Conservation (phyloP, 2,797 vertebrate species). For the Tragopan temminckii region DNA sequence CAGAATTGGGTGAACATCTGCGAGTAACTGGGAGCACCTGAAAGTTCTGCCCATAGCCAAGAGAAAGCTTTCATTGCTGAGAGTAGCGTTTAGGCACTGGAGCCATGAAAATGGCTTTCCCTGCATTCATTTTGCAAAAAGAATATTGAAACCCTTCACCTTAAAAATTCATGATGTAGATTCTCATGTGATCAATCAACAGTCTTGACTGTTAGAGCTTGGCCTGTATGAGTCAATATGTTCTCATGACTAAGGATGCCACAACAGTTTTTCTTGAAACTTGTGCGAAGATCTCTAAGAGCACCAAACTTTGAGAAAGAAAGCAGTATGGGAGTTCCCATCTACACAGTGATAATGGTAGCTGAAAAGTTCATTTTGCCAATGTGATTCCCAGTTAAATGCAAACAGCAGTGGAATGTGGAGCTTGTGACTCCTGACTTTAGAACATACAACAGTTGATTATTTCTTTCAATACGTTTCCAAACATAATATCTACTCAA, state of each 20-base stretch:
- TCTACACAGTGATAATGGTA: accelerated
- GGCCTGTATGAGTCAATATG: accelerated
- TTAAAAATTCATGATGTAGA: background rate
- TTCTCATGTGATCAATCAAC: background rate
- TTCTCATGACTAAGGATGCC: background rate
- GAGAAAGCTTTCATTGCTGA: background rate
- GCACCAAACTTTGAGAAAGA: background rate
- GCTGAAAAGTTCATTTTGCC: background rate
- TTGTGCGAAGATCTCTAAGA: background rate
- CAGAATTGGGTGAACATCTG: background rate
- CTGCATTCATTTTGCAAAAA: background rate
- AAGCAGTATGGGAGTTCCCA: background rate
- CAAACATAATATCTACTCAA: background rate
- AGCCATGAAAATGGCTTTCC: background rate
- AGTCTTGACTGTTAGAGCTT: background rate
- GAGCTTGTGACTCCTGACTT: background rate
- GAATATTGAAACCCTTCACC: background rate
- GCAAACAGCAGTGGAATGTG: background rate
- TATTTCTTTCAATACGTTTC: background rate
- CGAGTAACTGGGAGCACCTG: background rate
- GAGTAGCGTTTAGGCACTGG: background rate
- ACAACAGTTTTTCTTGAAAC: background rate
- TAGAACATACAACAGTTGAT: accelerated
- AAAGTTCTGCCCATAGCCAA: background rate
- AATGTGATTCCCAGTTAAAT: background rate